Percentiles rank a stretch among this genome's conserved stretches.
Evolutionary conservation across 2,113 vertebrate genomes (phyloP).

Genomic region (Pseudopipra pipra): DNA sequence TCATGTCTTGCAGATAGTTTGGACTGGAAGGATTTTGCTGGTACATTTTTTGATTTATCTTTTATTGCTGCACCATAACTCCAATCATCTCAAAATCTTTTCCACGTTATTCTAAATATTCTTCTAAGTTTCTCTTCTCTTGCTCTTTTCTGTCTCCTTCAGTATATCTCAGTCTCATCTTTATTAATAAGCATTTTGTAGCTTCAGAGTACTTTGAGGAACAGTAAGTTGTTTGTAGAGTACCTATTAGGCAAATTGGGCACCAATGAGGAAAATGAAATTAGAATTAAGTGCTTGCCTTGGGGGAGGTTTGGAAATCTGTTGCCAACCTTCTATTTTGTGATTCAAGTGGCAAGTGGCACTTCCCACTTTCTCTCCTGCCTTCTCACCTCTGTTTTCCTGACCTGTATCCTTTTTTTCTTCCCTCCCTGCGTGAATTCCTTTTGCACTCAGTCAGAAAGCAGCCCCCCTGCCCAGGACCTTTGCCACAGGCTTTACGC

Average conservation of each 20-base stretch:
- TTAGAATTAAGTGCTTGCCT: background rate
- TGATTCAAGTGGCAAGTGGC: background rate
- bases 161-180: background rate
- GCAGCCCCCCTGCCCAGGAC: background rate
- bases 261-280: background rate
- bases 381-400: background rate
- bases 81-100: background rate
- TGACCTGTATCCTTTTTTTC: background rate
- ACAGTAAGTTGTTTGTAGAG: background rate
- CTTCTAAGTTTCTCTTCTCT: background rate
- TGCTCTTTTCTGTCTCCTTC: background rate
- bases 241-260: background rate
- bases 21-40: background rate
- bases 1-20: background rate
- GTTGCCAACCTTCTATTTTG: background rate
- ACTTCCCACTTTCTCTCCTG: background rate
- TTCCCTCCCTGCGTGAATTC: background rate
- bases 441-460: background rate
- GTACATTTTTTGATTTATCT: background rate
- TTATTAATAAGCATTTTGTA: background rate
- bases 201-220: slow-evolving; percentile 1
- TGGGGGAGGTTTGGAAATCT: background rate
- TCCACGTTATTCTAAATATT: background rate
- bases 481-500: background rate
- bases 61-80: background rate